Evolutionary conservation across 2,797 vertebrate species (phyloP), one percentile per base, ranked within the genome.

Genomic region (Alfaro cultratus): DNA sequence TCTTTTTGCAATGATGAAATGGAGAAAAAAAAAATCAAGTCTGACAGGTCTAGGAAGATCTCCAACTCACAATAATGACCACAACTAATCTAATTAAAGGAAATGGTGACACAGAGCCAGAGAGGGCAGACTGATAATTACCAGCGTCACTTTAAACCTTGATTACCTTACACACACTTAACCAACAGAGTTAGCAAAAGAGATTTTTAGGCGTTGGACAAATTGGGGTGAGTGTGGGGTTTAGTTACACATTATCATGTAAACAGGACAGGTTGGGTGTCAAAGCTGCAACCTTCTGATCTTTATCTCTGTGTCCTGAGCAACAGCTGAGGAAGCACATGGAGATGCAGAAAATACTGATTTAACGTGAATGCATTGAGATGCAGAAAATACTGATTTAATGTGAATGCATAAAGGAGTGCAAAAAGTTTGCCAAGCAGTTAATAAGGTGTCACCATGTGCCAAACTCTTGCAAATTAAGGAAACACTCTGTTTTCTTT

Each of bases 241-340:
- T 71, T 45, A 71, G 68, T 71, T 45, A 45, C 41, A 71, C 68
- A 43, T 71, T 29, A n/a, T 4, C 15, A 1, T n/a, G 39, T 45
- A n/a, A 71, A 71, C 68, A 8, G 41, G 68, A 71, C 68, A 45
- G 23, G 68, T 71, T 70, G 23, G 41, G 67, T 70, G 5, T 45
- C 41, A 43, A 45, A n/a, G 68, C 23, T 7, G 23, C 67, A 70
- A 45, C 26, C 67, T 70, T 45, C n/a, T n/a, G 39, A 71, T 43
- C 36, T 39, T 68, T 68, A 26, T 68, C 36, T 68, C 36, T n/a
- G 21, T n/a, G 41, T 29, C 26, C 41, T 45, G 68, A 71, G 39
- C 36, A 41, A 41, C 39, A 43, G 62, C 34, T 39, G 62, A 68
- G 5, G 41, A 45, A 43, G 2, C 39, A n/a, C 39, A 43, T n/a